Base-by-base conservation (phyloP, 2,797 vertebrate genomes). In the Eulemur rubriventer region DNA sequence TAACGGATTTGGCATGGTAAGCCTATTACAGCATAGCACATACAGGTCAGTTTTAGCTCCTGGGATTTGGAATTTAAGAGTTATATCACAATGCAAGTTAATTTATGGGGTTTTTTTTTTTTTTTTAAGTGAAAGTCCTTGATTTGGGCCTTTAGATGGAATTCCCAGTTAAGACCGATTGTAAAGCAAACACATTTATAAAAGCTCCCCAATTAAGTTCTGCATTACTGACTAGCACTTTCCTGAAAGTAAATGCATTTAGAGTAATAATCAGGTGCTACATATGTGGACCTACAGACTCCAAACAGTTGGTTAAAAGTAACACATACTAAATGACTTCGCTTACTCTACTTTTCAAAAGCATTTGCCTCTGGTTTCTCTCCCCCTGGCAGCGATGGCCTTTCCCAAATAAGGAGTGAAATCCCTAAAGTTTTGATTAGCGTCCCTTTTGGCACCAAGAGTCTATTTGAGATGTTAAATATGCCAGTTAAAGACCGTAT, bases 371-470 rank as follows among this genome's bases (percentile, higher is more conserved):
- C 48, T 75, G 2, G 22, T 50, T 73, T 75, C 33, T 55, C 46
- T 85, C 72, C 28, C 43, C 41, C 57, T 94, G 90, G 70, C 91
- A 78, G 72, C 80, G 75, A 89, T 24, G 52, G 24, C 59, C 24
- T 79, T 97, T 98, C 88, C 93, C 75, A 90, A 92, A 97, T 96
- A 98, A 95, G 97, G 96, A 97, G 96, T 75, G 63, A 95, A 94
- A 97, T 28, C 52, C 46, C 73, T 78, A 72, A 91, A 95, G 80
- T 67, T 97, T 97, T 52, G 35, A 50, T 92, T 97, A 97, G 91
- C 70, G 93, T 59, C 89, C 84, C 69, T 96, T 98, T 96, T 97
- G 98, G 92, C 84, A 89, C 30, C 16, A 81, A 26, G 69, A 88
- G 28, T 59, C 76, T 24, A 33, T 89, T 10, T 38, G 33, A 92